Evolutionary conservation across 1,140 invertebrate genomes (phyloP).

Genomic region (Aphis craccivora): DNA sequence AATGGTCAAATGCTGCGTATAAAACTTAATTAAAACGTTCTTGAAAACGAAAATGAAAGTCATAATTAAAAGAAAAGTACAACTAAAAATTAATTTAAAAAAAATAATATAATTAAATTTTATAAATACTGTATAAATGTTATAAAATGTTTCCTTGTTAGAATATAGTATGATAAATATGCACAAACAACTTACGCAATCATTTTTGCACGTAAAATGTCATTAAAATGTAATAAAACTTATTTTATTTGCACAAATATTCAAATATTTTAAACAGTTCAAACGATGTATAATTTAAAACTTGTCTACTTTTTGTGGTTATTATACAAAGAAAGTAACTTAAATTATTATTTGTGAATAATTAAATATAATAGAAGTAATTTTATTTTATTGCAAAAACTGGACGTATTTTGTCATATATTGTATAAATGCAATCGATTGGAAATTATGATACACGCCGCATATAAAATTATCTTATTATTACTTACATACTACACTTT

Average conservation of each 20-base stretch:
- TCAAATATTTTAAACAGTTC: neutral
- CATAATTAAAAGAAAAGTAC: neutral
- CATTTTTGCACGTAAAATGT: neutral
- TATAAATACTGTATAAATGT: neutral
- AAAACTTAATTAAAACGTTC: neutral
- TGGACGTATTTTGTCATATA: no score
- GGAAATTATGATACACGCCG: no score
- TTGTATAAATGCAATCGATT: no score
- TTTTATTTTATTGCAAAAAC: neutral
- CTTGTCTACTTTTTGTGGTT: neutral
- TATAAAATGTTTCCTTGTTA: neutral
- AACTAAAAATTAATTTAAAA: neutral
- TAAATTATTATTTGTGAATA: neutral
- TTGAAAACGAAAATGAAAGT: neutral
- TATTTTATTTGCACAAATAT: neutral
- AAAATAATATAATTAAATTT: neutral
- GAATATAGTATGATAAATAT: neutral
- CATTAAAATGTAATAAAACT: neutral
- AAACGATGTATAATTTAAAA: neutral
- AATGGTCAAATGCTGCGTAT: neutral
- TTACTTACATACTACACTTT: neutral
- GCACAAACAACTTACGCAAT: neutral
- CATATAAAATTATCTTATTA: neutral
- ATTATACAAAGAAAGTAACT: neutral
- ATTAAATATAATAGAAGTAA: neutral